A percentile compares a stretch with the other conserved stretches of the same genome.
Conservation (phyloP, 2,113 vertebrate genomes). For the Perca flavescens region DNA sequence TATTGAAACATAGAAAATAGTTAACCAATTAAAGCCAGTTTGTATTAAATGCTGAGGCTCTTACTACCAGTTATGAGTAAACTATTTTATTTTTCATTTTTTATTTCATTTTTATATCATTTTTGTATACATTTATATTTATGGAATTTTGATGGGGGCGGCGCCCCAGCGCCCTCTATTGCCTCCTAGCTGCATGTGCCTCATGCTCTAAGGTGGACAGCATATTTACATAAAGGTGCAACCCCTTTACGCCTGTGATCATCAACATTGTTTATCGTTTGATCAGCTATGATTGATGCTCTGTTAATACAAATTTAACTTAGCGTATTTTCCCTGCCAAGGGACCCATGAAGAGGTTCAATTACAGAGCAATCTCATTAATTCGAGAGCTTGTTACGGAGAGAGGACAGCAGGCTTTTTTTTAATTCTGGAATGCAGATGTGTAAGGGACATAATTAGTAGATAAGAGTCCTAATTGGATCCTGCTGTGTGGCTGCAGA, state of each 20-base stretch:
- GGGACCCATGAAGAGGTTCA: constrained; percentile 95
- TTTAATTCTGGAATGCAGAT: constrained; percentile 90
- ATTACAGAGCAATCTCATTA: constrained; percentile 97
- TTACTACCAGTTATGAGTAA: no score
- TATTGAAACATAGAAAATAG: no score
- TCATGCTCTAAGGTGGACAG: constrained; percentile 84
- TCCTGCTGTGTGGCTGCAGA: constrained; percentile 81
- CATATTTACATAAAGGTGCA: constrained; percentile 82
- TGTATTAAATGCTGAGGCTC: no score
- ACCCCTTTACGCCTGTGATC: constrained; percentile 80
- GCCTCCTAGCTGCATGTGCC: constrained; percentile 64
- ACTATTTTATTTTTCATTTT: no score
- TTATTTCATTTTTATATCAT: no score
- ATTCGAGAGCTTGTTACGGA: constrained; percentile 93
- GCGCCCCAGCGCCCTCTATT: no score
- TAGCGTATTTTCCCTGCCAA: constrained; percentile 95
- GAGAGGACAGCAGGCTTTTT: constrained; percentile 84
- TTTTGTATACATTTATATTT: no score
- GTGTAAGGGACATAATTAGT: constrained; percentile 92
- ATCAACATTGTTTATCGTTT: constrained; percentile 91
- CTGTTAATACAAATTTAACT: constrained; percentile 93
- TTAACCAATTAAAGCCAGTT: no score
- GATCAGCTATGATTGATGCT: constrained; percentile 96
- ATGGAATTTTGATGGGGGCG: no score
- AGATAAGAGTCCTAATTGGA: constrained; percentile 87